Evolutionary conservation across 2,888 invertebrate species (phyloP).

Genomic region (Ceraclea dissimilis): DNA sequence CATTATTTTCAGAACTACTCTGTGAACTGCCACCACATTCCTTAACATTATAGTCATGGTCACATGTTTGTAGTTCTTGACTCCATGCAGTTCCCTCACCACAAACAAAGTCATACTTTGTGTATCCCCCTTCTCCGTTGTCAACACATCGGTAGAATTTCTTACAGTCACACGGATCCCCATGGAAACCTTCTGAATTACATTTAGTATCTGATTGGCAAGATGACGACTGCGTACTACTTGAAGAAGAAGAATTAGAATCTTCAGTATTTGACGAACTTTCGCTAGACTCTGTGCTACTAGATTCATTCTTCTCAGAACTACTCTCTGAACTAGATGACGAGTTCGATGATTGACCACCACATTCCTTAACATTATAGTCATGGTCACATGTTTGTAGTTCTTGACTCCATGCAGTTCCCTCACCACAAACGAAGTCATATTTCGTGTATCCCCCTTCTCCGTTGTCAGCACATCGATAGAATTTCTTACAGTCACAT

Average conservation of each 20-base stretch:
- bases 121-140: constrained; percentile 51
- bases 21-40: neutral
- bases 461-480: constrained; percentile 62
- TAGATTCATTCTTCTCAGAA: too few relatives aligned
- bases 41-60: constrained; percentile 37
- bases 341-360: constrained; percentile 13
- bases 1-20: neutral
- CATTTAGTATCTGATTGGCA: constrained; percentile 5
- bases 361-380: constrained; percentile 31
- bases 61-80: constrained; percentile 37
- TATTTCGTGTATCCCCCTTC: constrained; percentile 54
- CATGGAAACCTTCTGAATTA: constrained; percentile 52
- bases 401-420: constrained; percentile 55
- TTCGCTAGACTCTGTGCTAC: too few relatives aligned
- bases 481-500: constrained; percentile 65
- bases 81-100: constrained; percentile 63
- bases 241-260: neutral
- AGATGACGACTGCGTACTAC: neutral
- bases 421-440: constrained; percentile 65
- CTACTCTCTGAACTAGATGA: constrained; percentile 18
- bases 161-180: constrained; percentile 59
- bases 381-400: constrained; percentile 40
- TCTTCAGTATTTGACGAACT: neutral
- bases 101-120: constrained; percentile 64
- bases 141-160: constrained; percentile 72